A percentile compares a stretch with the other conserved stretches of the same genome.
These are phyloP conservation scores for Astyanax mexicanus DNA, from an alignment of 2,797 vertebrate genomes.

Conservation along the genomic window DNA sequence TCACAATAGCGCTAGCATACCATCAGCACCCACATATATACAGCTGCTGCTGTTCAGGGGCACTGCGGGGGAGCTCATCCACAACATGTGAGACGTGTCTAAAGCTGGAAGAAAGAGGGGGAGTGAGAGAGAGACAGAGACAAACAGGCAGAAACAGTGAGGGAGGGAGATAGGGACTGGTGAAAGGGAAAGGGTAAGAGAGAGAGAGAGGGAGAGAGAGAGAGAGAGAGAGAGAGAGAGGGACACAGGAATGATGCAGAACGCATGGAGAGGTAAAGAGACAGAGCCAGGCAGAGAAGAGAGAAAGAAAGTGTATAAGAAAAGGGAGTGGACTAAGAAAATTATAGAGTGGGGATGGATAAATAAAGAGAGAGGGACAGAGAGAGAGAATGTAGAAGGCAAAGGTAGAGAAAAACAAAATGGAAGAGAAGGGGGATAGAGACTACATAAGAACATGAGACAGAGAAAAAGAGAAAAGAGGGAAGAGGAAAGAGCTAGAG, in stretches of 20 bases:
- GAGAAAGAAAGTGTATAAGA: too few relatives aligned
- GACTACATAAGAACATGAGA: too few relatives aligned
- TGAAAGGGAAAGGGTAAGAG: neutral
- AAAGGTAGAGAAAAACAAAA: neutral
- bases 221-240: constrained; percentile 2
- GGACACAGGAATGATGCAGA: too few relatives aligned
- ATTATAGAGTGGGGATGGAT: too few relatives aligned
- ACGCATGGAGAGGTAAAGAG: too few relatives aligned
- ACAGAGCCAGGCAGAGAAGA: constrained; percentile 19
- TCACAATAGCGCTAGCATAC: neutral
- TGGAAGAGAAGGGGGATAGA: too few relatives aligned
- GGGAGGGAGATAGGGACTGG: neutral
- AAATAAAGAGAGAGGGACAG: too few relatives aligned
- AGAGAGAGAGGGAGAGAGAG: neutral
- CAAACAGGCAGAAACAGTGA: too few relatives aligned
- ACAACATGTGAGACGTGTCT: constrained; percentile 2
- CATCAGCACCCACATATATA: constrained; percentile 5
- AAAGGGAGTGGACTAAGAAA: too few relatives aligned
- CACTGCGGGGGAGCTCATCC: neutral
- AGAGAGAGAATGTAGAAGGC: too few relatives aligned
- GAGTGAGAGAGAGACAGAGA: neutral
- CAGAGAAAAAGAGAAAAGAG: constrained; percentile 5
- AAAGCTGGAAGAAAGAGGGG: neutral
- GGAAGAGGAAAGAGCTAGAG: neutral
- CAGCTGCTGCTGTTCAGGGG: constrained; percentile 11